Percentiles rank a stretch among this genome's conserved stretches.
Evolutionary conservation across 2,797 vertebrate species (phyloP).

Genomic region (Acipenser ruthenus): DNA sequence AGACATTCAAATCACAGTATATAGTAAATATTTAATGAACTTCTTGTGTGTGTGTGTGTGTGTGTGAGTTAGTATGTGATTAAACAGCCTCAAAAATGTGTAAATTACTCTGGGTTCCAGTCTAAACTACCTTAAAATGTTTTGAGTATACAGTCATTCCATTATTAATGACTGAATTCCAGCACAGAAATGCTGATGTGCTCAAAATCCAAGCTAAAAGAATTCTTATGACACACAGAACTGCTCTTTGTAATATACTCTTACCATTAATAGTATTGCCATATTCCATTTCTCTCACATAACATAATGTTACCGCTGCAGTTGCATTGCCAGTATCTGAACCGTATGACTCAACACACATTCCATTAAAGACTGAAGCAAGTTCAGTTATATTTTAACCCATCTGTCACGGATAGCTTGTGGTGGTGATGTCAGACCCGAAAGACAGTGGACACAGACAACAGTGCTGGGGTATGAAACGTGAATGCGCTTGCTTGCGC

Average conservation of each 20-base stretch:
- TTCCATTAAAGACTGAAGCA: neutral
- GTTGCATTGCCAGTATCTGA: neutral
- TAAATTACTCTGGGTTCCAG: no score
- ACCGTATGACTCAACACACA: neutral
- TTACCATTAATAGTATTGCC: neutral
- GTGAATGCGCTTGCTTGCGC: no score
- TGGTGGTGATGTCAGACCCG: no score
- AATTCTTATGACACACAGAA: slow-evolving; percentile 1
- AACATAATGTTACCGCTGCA: neutral
- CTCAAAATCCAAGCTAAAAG: neutral
- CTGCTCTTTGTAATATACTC: neutral
- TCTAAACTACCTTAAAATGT: no score
- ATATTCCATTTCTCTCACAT: neutral
- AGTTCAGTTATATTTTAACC: neutral
- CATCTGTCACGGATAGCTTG: no score
- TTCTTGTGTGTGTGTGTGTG: no score
- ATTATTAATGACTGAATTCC: neutral
- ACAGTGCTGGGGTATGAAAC: no score
- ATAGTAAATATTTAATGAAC: no score
- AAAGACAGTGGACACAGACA: no score
- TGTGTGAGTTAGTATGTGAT: no score
- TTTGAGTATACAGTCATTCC: neutral
- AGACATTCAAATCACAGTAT: no score
- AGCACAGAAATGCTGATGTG: neutral
- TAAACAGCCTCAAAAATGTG: no score